Conservation (phyloP, 64 coral and sea anemone genomes). For the Pocillopora verrucosa region DNA sequence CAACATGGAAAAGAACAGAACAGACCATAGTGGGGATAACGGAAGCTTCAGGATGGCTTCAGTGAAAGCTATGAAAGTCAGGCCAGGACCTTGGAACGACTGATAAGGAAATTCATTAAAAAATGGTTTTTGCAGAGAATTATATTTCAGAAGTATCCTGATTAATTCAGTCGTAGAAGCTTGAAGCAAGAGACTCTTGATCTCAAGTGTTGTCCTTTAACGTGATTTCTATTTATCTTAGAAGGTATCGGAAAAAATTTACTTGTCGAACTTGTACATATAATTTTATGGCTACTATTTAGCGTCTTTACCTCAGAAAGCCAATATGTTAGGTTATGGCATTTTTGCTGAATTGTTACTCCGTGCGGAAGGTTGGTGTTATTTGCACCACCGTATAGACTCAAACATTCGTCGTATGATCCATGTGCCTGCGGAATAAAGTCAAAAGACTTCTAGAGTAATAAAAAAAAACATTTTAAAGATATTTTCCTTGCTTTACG, state of each 20-base stretch:
- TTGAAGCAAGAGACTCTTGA: not conserved
- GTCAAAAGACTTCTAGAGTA: not conserved
- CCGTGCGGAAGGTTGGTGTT: slow-evolving; percentile 33
- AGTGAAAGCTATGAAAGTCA: slow-evolving; percentile 97
- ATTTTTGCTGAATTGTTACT: slow-evolving; percentile 29
- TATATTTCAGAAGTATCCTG: not conserved
- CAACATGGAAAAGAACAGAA: slow-evolving; percentile 92
- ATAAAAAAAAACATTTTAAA: too few relatives aligned
- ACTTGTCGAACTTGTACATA: too few relatives aligned
- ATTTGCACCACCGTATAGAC: slow-evolving; percentile 42
- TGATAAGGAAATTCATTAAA: not conserved
- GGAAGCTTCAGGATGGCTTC: slow-evolving; percentile 91
- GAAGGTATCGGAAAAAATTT: too few relatives aligned
- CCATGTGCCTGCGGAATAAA: slow-evolving; percentile 37
- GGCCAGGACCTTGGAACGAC: slow-evolving; percentile 86
- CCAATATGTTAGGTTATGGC: slow-evolving; percentile 55
- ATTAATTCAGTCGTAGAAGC: not conserved
- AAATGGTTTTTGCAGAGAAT: not conserved
- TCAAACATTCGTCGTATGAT: slow-evolving; percentile 57
- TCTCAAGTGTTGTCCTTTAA: not conserved
- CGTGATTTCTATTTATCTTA: too few relatives aligned
- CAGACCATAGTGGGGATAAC: slow-evolving; percentile 76
- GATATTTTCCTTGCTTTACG: too few relatives aligned
- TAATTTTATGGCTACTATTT: too few relatives aligned
- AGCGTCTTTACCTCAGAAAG: slow-evolving; percentile 37